Percentiles rank a stretch among this genome's conserved stretches.
Evolutionary conservation across 1,140 invertebrate species (phyloP).

Genomic region (Copidosoma floridanum): DNA sequence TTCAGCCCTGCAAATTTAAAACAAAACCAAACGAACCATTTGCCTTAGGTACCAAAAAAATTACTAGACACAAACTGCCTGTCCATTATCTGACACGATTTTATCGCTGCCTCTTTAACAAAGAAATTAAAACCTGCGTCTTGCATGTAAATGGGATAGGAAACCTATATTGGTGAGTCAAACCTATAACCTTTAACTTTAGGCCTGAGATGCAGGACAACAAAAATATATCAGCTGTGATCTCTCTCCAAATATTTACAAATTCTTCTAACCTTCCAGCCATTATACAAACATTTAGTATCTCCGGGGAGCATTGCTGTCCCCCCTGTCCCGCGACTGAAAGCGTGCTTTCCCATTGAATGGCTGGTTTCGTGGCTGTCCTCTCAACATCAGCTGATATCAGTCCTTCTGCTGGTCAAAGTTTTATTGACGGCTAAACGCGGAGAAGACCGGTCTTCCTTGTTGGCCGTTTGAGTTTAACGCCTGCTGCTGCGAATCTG

Average conservation of each 20-base stretch:
- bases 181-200: slow-evolving; percentile 23
- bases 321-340: too few species aligned
- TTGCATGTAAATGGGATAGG: neutral
- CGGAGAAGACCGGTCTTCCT: too few species aligned
- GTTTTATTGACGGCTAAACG: too few species aligned
- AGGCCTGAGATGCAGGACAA: slow-evolving; percentile 22
- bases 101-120: slow-evolving; percentile 13
- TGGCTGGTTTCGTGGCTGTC: neutral
- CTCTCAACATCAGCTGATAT: too few species aligned
- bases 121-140: neutral
- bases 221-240: slow-evolving; percentile 23
- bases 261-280: slow-evolving; percentile 28
- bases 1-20: slow-evolving; percentile 20
- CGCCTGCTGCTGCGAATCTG: neutral
- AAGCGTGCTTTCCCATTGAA: too few species aligned
- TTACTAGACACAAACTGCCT: slow-evolving; percentile 21
- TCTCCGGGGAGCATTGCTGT: too few species aligned
- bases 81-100: neutral
- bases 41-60: slow-evolving; percentile 11
- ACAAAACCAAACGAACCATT: slow-evolving; percentile 14
- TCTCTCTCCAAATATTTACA: slow-evolving; percentile 24
- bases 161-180: neutral
- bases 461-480: neutral
- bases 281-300: too few species aligned
- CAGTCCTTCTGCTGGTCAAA: too few species aligned